phyloP scores from a whole-genome alignment of 2,797 vertebrate genomes.

The Gobio occitaniae region DNA sequence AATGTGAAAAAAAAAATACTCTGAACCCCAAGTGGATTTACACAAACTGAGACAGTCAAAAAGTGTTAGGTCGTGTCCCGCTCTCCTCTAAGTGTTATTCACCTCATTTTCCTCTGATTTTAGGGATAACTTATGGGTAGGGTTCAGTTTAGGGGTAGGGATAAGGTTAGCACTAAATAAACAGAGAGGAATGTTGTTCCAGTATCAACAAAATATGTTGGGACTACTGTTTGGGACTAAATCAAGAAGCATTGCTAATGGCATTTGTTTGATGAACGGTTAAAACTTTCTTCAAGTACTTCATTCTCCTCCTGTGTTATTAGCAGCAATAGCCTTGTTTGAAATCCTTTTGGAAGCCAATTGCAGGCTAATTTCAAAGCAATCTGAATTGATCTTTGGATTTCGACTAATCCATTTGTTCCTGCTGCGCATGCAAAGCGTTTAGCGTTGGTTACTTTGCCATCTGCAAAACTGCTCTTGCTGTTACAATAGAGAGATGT shows the following conservation, averaged over 20 bases:
- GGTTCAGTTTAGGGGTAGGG: too few relatives aligned
- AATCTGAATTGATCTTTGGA: neutral
- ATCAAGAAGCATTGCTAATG: neutral
- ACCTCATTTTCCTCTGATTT: too few relatives aligned
- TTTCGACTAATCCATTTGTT: constrained; percentile 2
- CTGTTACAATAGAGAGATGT: constrained; percentile 44
- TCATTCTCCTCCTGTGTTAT: neutral
- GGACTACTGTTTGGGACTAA: neutral
- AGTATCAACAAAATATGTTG: too few relatives aligned
- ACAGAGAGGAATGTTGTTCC: too few relatives aligned
- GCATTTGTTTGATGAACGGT: neutral
- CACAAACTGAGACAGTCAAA: too few relatives aligned
- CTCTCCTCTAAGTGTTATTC: too few relatives aligned
- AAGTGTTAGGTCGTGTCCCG: too few relatives aligned
- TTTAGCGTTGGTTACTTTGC: neutral
- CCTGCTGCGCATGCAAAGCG: neutral
- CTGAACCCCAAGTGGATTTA: too few relatives aligned
- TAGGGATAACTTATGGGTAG: too few relatives aligned
- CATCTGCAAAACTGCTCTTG: neutral
- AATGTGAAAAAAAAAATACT: too few relatives aligned
- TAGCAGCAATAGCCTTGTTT: neutral
- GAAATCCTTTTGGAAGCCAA: neutral
- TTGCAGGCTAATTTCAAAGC: neutral
- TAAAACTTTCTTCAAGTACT: neutral
- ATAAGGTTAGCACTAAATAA: too few relatives aligned